Percentiles rank a stretch among this genome's conserved stretches.
These are phyloP conservation scores for Myiopsitta monachus DNA, from an alignment of 2,113 vertebrate genomes.

Conservation along the genomic window DNA sequence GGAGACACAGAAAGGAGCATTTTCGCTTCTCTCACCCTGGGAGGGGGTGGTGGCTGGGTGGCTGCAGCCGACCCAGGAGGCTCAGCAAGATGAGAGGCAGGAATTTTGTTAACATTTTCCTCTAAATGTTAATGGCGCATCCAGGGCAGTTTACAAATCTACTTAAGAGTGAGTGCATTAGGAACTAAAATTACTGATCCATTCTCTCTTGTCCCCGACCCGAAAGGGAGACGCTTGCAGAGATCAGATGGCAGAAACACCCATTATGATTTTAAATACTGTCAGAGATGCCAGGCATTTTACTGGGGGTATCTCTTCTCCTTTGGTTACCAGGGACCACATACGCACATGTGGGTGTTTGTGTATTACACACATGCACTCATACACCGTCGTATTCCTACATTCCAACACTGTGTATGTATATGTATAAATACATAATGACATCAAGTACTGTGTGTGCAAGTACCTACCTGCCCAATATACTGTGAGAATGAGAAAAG, in stretches of 20 bases:
- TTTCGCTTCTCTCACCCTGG: neutral
- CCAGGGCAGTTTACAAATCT: slow-evolving; percentile 76
- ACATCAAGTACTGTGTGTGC: neutral
- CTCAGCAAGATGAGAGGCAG: slow-evolving; percentile 51
- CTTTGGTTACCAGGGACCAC: neutral
- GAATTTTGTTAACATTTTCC: slow-evolving; percentile 77
- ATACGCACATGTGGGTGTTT: neutral
- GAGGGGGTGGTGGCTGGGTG: slow-evolving; percentile 35
- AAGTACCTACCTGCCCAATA: neutral
- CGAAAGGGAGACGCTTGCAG: slow-evolving; percentile 62
- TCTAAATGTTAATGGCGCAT: slow-evolving; percentile 77
- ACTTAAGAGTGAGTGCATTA: slow-evolving; percentile 74
- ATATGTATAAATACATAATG: neutral
- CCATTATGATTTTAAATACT: slow-evolving; percentile 74
- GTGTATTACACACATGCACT: neutral
- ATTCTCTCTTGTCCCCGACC: slow-evolving; percentile 62
- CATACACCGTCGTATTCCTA: neutral
- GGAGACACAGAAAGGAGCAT: slow-evolving; percentile 1
- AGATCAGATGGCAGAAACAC: slow-evolving; percentile 70
- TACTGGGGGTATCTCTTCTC: slow-evolving; percentile 59
- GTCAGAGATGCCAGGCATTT: slow-evolving; percentile 63
- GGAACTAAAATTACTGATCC: slow-evolving; percentile 76
- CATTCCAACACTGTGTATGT: neutral
- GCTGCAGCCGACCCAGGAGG: slow-evolving; percentile 53
- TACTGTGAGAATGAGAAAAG: neutral